A percentile compares a stretch with the other conserved stretches of the same genome.
phyloP scores from a whole-genome alignment of 2,113 vertebrate species.

The Tichodroma muraria region DNA sequence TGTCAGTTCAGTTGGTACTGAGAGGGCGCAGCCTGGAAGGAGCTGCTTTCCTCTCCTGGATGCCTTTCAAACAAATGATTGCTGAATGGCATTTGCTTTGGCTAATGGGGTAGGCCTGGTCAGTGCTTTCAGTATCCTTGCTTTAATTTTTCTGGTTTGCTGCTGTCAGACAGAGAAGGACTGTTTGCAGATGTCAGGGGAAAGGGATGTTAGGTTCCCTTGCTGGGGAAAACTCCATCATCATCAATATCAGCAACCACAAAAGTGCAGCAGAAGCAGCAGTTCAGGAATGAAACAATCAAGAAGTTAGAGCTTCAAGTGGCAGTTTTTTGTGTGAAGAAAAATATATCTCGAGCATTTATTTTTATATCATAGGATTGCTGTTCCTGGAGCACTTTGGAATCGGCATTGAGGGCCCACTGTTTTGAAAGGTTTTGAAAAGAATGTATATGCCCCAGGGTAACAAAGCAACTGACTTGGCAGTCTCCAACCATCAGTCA shows the following conservation, averaged over 20 bases:
- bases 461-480: neutral
- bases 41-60: neutral
- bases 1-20: neutral
- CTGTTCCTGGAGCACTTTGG: neutral
- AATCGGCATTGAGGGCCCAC: neutral
- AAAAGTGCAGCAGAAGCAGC: neutral
- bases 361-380: neutral
- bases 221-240: neutral
- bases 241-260: neutral
- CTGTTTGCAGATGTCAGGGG: neutral
- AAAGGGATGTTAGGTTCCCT: neutral
- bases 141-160: neutral
- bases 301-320: neutral
- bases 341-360: neutral
- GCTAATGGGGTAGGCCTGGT: neutral
- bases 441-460: rapidly evolving
- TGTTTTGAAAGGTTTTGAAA: neutral
- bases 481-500: neutral
- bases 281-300: neutral
- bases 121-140: neutral
- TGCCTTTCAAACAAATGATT: neutral
- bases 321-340: neutral
- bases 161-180: neutral
- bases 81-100: neutral
- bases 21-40: neutral